These are phyloP conservation scores for Drosophila oshimai DNA, from an alignment of 1,140 invertebrate species.

Conservation along the genomic window DNA sequence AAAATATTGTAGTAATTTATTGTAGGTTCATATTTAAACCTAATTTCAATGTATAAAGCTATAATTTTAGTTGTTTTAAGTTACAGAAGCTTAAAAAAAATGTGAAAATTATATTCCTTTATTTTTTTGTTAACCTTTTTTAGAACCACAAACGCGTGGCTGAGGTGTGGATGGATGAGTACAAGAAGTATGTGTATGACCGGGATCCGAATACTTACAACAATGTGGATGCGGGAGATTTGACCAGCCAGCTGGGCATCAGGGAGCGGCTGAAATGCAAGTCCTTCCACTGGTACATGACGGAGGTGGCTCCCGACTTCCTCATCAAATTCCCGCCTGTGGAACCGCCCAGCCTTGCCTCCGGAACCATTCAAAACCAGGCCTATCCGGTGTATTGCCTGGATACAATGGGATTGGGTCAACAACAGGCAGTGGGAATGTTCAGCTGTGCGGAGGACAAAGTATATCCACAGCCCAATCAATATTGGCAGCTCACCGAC, in stretches of 20 bases:
- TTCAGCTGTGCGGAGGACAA: conserved; percentile 57
- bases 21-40: too few relatives aligned
- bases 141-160: conserved; percentile 90
- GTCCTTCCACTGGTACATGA: conserved; percentile 93
- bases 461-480: conserved; percentile 58
- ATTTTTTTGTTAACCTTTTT: neutral
- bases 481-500: conserved; percentile 84
- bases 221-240: conserved; percentile 87
- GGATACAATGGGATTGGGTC: conserved; percentile 87
- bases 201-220: conserved; percentile 85
- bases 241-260: conserved; percentile 87
- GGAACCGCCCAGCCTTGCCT: conserved; percentile 88
- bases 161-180: conserved; percentile 96
- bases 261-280: conserved; percentile 89
- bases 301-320: conserved; percentile 91
- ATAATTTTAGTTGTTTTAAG: too few relatives aligned
- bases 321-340: conserved; percentile 89
- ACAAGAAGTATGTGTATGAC: conserved; percentile 89
- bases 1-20: too few relatives aligned
- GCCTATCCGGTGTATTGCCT: conserved; percentile 88
- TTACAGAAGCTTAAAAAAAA: too few relatives aligned
- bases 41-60: too few relatives aligned
- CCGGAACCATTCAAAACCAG: conserved; percentile 88
- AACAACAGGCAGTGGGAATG: conserved; percentile 86
- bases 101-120: neutral